phyloP scores from a whole-genome alignment of 2,113 vertebrate species.

The Odocoileus hemionus region DNA sequence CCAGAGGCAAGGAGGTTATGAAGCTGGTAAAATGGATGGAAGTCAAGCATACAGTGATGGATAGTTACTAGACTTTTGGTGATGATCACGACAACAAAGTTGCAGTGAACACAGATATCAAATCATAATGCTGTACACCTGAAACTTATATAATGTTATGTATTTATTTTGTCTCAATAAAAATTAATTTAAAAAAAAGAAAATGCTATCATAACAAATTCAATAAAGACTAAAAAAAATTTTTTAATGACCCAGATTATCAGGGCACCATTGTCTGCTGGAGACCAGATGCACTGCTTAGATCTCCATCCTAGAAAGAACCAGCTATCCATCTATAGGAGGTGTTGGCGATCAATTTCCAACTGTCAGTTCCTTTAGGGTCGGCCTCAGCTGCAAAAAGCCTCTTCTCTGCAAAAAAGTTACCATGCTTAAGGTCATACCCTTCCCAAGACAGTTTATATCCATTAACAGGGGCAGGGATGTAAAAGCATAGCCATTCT shows the following conservation, averaged over 20 bases:
- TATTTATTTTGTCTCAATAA: too few relatives aligned
- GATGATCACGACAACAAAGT: too few relatives aligned
- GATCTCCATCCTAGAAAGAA: not conserved
- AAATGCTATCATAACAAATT: not conserved
- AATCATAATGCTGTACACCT: too few relatives aligned
- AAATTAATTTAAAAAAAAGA: not conserved
- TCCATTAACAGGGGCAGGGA: not conserved
- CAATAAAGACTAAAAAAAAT: not conserved
- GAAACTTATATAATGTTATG: too few relatives aligned
- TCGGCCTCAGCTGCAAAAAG: not conserved
- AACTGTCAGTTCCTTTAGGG: not conserved
- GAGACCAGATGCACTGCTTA: not conserved
- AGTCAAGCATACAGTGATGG: too few relatives aligned
- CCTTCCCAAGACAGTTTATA: not conserved
- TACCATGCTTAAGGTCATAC: not conserved
- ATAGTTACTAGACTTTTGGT: too few relatives aligned
- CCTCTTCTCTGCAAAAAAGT: not conserved
- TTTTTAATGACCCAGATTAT: not conserved
- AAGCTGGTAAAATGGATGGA: too few relatives aligned
- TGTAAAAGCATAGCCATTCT: not conserved
- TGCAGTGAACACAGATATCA: too few relatives aligned
- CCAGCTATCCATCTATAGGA: not conserved
- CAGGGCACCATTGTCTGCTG: not conserved
- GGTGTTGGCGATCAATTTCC: rapidly evolving
- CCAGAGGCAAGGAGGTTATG: too few relatives aligned